Percentiles rank a stretch among this genome's conserved stretches.
Evolutionary conservation across 2,888 invertebrate species (phyloP).

Genomic region (Stenurella melanura): DNA sequence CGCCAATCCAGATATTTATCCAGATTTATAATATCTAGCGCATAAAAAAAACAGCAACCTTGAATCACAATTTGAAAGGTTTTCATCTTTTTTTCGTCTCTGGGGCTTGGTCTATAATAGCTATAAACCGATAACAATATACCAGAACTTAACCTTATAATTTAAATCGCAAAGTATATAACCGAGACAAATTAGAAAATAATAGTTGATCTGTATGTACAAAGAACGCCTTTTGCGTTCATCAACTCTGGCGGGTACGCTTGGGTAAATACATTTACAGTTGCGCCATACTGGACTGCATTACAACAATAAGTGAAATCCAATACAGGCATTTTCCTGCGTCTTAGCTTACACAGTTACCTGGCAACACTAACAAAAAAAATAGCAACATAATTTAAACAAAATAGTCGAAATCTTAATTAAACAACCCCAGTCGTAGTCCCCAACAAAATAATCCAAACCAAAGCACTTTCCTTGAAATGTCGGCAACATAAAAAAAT

Average conservation of each 20-base stretch:
- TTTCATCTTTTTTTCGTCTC: no score
- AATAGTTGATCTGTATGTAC: not conserved
- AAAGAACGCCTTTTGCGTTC: not conserved
- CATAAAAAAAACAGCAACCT: no score
- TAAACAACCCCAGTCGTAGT: constrained; percentile 7
- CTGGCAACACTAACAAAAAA: constrained; percentile 38
- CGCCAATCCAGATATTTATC: no score
- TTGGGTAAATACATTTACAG: constrained; percentile 39
- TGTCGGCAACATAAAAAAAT: constrained; percentile 46
- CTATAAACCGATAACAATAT: not conserved
- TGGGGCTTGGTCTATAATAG: no score
- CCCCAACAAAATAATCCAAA: constrained; percentile 42
- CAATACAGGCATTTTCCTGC: constrained; percentile 2
- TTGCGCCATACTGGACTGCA: constrained; percentile 24
- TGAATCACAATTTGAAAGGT: no score
- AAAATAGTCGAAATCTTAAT: constrained; percentile 36
- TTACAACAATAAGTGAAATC: constrained; percentile 19
- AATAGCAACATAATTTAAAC: constrained; percentile 38
- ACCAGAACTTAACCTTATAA: not conserved
- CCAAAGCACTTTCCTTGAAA: constrained; percentile 43
- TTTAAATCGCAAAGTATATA: not conserved
- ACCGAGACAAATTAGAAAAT: constrained; percentile 9
- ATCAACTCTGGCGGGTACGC: constrained; percentile 33
- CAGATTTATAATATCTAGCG: no score
- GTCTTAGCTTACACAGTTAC: constrained; percentile 29